Evolutionary conservation across 2,113 vertebrate genomes (phyloP).

Genomic region (Silurus asotus): DNA sequence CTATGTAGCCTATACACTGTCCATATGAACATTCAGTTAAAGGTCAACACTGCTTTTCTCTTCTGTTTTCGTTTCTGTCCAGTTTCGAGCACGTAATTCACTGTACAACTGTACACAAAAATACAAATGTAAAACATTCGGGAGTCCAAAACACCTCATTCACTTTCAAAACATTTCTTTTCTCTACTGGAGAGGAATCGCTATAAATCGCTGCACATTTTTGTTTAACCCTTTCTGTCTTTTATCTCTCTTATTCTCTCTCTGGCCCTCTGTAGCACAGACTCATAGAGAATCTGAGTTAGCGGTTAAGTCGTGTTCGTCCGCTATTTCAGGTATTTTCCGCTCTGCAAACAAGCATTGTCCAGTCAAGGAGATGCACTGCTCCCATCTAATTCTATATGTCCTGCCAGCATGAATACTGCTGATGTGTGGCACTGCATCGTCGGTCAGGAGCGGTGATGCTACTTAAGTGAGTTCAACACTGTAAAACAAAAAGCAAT

Average conservation of each 20-base stretch:
- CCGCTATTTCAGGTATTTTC: slow-evolving; percentile 2
- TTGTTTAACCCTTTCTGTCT: neutral
- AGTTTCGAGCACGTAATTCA: neutral
- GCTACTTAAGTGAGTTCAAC: slow-evolving; percentile 21
- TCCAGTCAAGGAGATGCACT: slow-evolving; percentile 15
- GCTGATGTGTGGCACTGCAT: slow-evolving; percentile 19
- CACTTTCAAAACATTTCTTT: neutral
- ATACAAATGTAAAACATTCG: neutral
- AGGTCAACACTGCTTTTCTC: slow-evolving; percentile 43
- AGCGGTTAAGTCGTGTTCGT: neutral
- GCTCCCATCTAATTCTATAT: neutral
- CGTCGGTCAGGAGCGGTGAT: neutral
- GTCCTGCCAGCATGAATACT: slow-evolving; percentile 8
- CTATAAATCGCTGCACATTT: neutral
- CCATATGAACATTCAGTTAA: neutral
- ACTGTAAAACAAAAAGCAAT: slow-evolving; percentile 22
- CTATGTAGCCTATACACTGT: neutral
- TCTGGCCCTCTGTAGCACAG: neutral
- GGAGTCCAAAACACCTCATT: slow-evolving; percentile 6
- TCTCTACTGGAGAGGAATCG: slow-evolving; percentile 6
- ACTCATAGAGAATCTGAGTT: slow-evolving; percentile 6
- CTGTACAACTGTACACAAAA: slow-evolving; percentile 37
- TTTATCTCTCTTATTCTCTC: neutral
- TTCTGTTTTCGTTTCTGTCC: slow-evolving; percentile 5
- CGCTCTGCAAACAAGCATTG: neutral